Base-by-base conservation (phyloP, 2,888 invertebrate genomes). In the Perithous albicinctus region DNA sequence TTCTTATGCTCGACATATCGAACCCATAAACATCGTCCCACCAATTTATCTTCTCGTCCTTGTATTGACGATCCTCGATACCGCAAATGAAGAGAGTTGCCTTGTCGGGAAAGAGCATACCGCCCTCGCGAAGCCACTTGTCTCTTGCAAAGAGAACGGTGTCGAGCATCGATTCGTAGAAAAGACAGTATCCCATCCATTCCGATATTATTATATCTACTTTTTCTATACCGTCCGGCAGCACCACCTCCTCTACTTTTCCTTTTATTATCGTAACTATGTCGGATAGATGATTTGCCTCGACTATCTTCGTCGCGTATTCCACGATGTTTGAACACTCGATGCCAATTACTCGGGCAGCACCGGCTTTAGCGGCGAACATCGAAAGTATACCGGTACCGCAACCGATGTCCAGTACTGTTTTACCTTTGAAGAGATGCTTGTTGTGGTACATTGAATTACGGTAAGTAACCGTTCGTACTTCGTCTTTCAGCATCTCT, bases 21-120 rank as follows among this genome's bases (percentile, higher is more conserved):
- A 99, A 99, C 66, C 99, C 99, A 90, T 99, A 99, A 1, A 99
- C 99, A 93, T 98, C 98, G 91, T 99, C 99, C 99, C 99, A 99
- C 99, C 99, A 99, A 94, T 99, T 99, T 88, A 99, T 99, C 94
- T 99, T 99, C 93, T 99, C 99, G 91, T 99, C 99, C 93, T 99
- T 99, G 94, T 99, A 99, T 94, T 99, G 99, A 20, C 99, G 95
- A 93, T 99, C 99, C 93, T 98, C 97, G 80, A 98, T 97, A 23
- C 97, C 97, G 83, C 98, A 98, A 74, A 99, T 96, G 93, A 97
- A 99, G 51, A 99, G 94, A 0, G 98, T 98, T 85, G 99, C 99
- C 90, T 95, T 96, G 91, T 96, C 98, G 0, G 99, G 99, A 93
- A 99, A 99, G 88, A 99, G 95, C 94, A 99, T 95, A 77, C 99